These are phyloP conservation scores for Scelioninae gen. 2 DNA, from an alignment of 2,888 invertebrate genomes.

Conservation along the genomic window DNA sequence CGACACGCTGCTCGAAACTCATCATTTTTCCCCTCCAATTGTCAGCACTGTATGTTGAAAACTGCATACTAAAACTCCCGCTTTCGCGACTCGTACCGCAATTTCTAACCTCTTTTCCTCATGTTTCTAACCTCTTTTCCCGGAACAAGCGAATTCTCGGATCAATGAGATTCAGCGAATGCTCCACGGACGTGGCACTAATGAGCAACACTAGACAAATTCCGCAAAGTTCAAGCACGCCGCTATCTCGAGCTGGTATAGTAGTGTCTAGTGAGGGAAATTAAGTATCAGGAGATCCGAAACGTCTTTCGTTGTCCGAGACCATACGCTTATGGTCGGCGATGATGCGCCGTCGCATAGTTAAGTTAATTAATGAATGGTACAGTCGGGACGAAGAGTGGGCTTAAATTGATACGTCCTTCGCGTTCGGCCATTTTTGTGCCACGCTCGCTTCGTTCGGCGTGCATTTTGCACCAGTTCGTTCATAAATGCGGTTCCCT, in stretches of 20 bases:
- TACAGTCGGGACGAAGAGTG: conserved; percentile 73
- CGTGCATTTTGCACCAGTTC: conserved; percentile 32
- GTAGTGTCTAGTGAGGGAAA: conserved; percentile 38
- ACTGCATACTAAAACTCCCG: too few relatives aligned
- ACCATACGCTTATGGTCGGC: conserved; percentile 67
- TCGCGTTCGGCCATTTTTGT: conserved; percentile 71
- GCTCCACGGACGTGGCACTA: background rate
- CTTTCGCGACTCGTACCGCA: too few relatives aligned
- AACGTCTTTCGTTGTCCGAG: conserved; percentile 67
- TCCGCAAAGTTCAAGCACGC: conserved; percentile 39
- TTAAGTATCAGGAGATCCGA: conserved; percentile 60
- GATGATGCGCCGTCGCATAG: conserved; percentile 73
- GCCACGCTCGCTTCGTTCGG: conserved; percentile 56
- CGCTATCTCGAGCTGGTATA: conserved; percentile 30
- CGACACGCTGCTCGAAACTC: too few relatives aligned
- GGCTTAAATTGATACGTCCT: conserved; percentile 75
- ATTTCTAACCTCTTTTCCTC: too few relatives aligned
- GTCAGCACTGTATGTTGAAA: too few relatives aligned
- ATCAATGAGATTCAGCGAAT: background rate
- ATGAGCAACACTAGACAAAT: conserved; percentile 17
- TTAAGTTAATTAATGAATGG: conserved; percentile 75
- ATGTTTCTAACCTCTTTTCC: too few relatives aligned
- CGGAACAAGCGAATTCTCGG: background rate
- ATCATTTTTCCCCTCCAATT: too few relatives aligned
- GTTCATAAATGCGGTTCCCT: conserved; percentile 2